Base-by-base conservation (phyloP, 2,888 invertebrate species). In the Dryocosmus kuriphilus region DNA sequence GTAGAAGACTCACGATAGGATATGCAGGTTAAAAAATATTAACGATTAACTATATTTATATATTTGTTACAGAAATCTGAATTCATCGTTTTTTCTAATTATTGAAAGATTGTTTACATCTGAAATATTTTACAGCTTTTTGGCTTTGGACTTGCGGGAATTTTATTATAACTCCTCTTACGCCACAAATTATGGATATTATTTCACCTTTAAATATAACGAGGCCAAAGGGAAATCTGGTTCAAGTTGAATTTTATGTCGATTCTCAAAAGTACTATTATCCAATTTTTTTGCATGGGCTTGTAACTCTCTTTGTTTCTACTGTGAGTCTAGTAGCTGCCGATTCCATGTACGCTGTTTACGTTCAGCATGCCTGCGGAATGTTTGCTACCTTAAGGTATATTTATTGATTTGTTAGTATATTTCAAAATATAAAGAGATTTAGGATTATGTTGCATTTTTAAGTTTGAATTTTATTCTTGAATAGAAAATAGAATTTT, bases 361-460 rank as follows among this genome's bases (percentile, higher is more conserved):
- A 24, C 11, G 57, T 57, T 57, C 57, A 57, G 24, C 57, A 57
- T 57, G 57, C 57, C 24, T 57, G 57, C n/a, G 57, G 57, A 24
- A 57, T 57, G 57, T 57, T 57, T 57, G 57, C 57, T 24, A 24
- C 57, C 22, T 24, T 57, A 24, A 57, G 57, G 57, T 57, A 57
- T 9, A 22, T 22, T 7, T 24, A n/a, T 51, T 11, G 19, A 51
- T 51, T 51, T 8, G 6, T n/a, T n/a, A n/a, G n/a, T n/a, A 2
- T 38, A 14, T 38, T 38, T 38, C 38, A 51, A 51, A n/a, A 51
- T 7, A 51, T 9, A 57, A 24, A 5, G 4, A 57, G 0, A 7
- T 57, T 55, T n/a, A 6, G 55, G 22, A n/a, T 55, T 55, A 8
- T n/a, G n/a, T 22, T 55, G 2, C 14, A 14, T 41, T 41, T 41